Evolutionary conservation across 1,140 invertebrate genomes (phyloP).

Genomic region (Zophobas morio): DNA sequence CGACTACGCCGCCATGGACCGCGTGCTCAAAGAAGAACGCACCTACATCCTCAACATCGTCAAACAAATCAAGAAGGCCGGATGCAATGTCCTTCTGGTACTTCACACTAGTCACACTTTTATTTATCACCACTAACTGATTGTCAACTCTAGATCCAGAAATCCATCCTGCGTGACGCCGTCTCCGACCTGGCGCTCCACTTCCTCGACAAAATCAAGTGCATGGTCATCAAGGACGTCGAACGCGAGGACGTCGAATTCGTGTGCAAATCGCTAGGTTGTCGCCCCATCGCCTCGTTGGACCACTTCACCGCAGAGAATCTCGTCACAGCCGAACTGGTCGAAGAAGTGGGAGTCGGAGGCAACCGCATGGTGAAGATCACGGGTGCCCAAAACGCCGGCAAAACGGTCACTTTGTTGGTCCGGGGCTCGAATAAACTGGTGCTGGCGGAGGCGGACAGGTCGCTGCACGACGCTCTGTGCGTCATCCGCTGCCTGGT

Average conservation of each 20-base stretch:
- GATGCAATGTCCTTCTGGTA: slow-evolving; percentile 97
- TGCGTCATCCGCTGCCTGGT: slow-evolving; percentile 97
- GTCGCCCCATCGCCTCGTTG: slow-evolving; percentile 96
- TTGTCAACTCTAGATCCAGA: slow-evolving; percentile 76
- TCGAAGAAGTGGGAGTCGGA: slow-evolving; percentile 94
- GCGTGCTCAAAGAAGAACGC: slow-evolving; percentile 98
- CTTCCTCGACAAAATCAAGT: slow-evolving; percentile 99
- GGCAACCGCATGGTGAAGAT: slow-evolving; percentile 95
- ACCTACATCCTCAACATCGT: slow-evolving; percentile 99
- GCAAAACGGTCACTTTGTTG: slow-evolving; percentile 93
- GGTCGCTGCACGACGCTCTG: slow-evolving; percentile 98
- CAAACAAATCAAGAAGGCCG: slow-evolving; percentile 98
- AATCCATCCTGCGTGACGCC: slow-evolving; percentile 98
- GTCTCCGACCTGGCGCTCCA: slow-evolving; percentile 97
- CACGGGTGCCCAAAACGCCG: slow-evolving; percentile 82
- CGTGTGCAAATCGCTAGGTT: slow-evolving; percentile 95
- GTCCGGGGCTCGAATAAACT: slow-evolving; percentile 98
- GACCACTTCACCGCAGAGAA: slow-evolving; percentile 97
- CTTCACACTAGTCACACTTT: slow-evolving; percentile 43
- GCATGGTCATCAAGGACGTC: slow-evolving; percentile 98
- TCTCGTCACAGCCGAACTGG: slow-evolving; percentile 92
- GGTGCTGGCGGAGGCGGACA: slow-evolving; percentile 94
- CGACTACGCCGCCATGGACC: slow-evolving; percentile 99
- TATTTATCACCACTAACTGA: not conserved
- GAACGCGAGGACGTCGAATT: slow-evolving; percentile 99